A percentile compares a stretch with the other conserved stretches of the same genome.
phyloP scores from a whole-genome alignment of 2,888 invertebrate genomes.

The Diabrotica balteata region DNA sequence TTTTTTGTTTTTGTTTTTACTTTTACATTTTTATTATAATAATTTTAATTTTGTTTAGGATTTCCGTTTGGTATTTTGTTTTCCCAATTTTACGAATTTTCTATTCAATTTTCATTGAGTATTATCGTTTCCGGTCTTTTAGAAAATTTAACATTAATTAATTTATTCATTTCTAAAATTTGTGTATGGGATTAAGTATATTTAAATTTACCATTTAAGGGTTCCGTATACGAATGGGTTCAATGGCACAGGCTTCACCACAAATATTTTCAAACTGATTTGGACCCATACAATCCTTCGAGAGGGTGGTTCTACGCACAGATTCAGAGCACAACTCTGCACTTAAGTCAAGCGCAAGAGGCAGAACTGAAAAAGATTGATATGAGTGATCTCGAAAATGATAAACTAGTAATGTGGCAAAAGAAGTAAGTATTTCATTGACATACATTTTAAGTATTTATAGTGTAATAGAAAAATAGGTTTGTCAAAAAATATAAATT shows the following conservation, averaged over 20 bases:
- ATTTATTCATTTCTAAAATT: too few relatives aligned
- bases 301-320: slow-evolving; percentile 86
- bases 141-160: too few relatives aligned
- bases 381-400: slow-evolving; percentile 79
- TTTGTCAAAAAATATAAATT: background rate
- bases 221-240: slow-evolving; percentile 86
- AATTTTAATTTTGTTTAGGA: too few relatives aligned
- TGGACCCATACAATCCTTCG: slow-evolving; percentile 81
- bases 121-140: background rate
- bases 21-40: too few relatives aligned
- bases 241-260: slow-evolving; percentile 84
- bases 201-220: slow-evolving; percentile 62
- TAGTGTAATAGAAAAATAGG: background rate
- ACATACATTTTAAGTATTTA: background rate
- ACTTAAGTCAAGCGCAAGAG: slow-evolving; percentile 70
- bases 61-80: too few relatives aligned
- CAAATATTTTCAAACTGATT: slow-evolving; percentile 75
- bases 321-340: slow-evolving; percentile 72
- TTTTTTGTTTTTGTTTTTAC: too few relatives aligned
- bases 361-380: slow-evolving; percentile 73
- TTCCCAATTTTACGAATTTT: too few relatives aligned
- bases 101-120: background rate
- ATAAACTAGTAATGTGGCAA: slow-evolving; percentile 83
- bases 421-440: slow-evolving; percentile 66
- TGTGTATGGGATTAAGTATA: too few relatives aligned